These are phyloP conservation scores for Calliopum simillimum DNA, from an alignment of 2,888 invertebrate species.

Conservation along the genomic window DNA sequence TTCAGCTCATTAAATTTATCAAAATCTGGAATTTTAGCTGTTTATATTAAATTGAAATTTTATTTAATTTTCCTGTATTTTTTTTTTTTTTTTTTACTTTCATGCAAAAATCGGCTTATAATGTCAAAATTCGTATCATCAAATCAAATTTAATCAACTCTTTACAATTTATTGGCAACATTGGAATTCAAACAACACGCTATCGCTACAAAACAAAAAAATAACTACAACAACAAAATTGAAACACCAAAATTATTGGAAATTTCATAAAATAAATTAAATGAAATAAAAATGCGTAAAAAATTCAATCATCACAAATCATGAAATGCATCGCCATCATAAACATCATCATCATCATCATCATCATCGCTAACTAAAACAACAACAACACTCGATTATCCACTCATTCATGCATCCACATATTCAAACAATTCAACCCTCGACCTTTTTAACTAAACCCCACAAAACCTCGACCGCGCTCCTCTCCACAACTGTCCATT, in stretches of 20 bases:
- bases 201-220: slow-evolving; percentile 14
- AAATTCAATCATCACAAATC: slow-evolving; percentile 39
- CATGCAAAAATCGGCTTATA: slow-evolving; percentile 38
- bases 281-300: slow-evolving; percentile 28
- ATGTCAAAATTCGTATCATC: slow-evolving; percentile 8
- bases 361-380: slow-evolving; percentile 37
- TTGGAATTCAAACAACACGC: slow-evolving; percentile 2
- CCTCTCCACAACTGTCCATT: slow-evolving; percentile 20
- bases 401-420: neutral
- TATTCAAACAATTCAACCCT: neutral
- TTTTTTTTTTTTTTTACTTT: slow-evolving; percentile 32
- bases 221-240: slow-evolving; percentile 24
- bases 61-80: neutral
- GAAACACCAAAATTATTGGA: slow-evolving; percentile 16
- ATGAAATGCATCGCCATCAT: slow-evolving; percentile 30
- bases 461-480: slow-evolving; percentile 13
- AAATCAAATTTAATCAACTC: slow-evolving; percentile 15
- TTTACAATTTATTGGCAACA: slow-evolving; percentile 19
- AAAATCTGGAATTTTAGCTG: neutral
- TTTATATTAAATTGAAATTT: neutral
- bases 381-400: slow-evolving; percentile 23
- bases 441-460: slow-evolving; percentile 31
- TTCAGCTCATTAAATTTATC: too few relatives aligned
- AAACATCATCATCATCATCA: slow-evolving; percentile 29
- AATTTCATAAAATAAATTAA: slow-evolving; percentile 45